Evolutionary conservation across 2,113 vertebrate species (phyloP), one percentile per base, ranked within the genome.

Genomic region (Progne subis): DNA sequence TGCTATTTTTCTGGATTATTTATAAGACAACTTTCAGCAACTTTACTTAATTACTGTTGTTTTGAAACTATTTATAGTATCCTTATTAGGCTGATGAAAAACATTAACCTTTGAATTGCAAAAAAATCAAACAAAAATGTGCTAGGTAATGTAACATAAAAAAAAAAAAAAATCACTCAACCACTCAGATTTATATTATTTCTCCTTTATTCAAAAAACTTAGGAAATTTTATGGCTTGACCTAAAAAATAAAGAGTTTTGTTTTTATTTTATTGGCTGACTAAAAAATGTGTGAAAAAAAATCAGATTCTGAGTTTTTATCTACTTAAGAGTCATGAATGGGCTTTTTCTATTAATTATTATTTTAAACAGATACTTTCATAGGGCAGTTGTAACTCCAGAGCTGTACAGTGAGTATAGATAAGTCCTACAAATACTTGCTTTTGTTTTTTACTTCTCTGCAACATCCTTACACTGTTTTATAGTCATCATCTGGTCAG

Each of bases 61-160:
- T 95, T 90, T 65, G 52, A 90, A 78, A 46, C 47, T 69, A 67
- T 91, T 94, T 86, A 71, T 85, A 90, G 14, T 57, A 64, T 61
- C 75, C 21, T 91, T 97, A 89, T n/a, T 86, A 80, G 47, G 72
- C 41, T 93, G 76, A 90, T 94, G 68, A 72, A 96, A 96, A 92
- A 5, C 46, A 88, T 59, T 52, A 89, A 71, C 47, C 68, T 82
- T 29, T 86, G 76, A 90, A 84, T 20, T 94, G 86, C 78, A 79
- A 82, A 74, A 57, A 29, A 87, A 19, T 52, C 13, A 68, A 87
- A 84, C n/a, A 29, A 86, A 44, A 47, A 95, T 92, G 44, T 41
- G 14, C 8, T 61, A 61, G 50, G 56, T 43, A 93, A 89, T 37
- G 44, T 13, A 68, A 52, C 8, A 49, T 47, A 55, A 17, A 53